A percentile compares a stretch with the other conserved stretches of the same genome.
Evolutionary conservation across 2,113 vertebrate species (phyloP).

Genomic region (Zosterops lateralis): DNA sequence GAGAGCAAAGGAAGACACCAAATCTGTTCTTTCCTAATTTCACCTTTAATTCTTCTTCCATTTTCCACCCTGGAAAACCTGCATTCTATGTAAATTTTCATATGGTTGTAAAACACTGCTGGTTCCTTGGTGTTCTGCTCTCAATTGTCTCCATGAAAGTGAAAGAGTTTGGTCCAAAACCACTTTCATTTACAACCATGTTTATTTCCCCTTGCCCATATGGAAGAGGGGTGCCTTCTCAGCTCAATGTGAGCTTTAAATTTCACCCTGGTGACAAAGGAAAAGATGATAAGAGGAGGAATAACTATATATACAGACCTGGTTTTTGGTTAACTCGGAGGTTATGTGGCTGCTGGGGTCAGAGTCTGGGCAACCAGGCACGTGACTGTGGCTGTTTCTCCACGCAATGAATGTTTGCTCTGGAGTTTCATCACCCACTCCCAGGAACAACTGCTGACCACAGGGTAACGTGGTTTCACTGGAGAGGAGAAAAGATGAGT

Average conservation of each 20-base stretch:
- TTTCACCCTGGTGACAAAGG: background rate
- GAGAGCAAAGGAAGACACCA: background rate
- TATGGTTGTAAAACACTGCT: background rate
- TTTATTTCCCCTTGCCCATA: background rate
- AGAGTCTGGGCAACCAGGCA: conserved; percentile 26
- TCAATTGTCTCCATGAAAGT: rapidly evolving
- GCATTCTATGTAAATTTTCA: background rate
- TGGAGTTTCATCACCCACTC: conserved; percentile 4
- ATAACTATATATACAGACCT: background rate
- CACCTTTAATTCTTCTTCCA: background rate
- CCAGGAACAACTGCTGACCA: background rate
- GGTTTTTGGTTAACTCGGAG: background rate
- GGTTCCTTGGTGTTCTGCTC: background rate
- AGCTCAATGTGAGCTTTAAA: background rate
- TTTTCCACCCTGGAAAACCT: background rate
- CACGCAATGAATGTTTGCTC: background rate
- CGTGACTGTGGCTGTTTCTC: background rate
- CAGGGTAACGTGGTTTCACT: background rate
- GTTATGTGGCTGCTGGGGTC: background rate
- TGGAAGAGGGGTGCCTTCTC: background rate
- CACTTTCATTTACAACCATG: rapidly evolving
- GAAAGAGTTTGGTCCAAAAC: background rate
- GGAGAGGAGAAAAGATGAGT: background rate
- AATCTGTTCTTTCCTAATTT: background rate
- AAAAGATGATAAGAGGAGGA: too few species aligned